phyloP scores from a whole-genome alignment of 2,797 vertebrate genomes.

The Choloepus didactylus region DNA sequence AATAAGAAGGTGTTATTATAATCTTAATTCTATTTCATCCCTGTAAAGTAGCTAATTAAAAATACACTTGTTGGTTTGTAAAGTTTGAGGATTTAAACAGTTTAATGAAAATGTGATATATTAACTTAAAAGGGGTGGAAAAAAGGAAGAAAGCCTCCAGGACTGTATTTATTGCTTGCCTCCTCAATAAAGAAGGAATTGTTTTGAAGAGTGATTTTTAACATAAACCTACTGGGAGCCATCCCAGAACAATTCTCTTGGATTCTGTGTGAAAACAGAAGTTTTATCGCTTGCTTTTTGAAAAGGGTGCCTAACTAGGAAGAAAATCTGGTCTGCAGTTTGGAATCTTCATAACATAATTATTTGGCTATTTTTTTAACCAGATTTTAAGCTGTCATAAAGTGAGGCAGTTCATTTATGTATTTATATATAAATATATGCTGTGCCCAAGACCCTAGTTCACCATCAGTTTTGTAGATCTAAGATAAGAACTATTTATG shows the following conservation, averaged over 20 bases:
- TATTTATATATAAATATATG: not conserved
- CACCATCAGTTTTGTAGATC: not conserved
- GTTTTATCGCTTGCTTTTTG: constrained; percentile 55
- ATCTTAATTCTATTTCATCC: not conserved
- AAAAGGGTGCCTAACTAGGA: not conserved
- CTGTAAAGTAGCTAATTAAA: not conserved
- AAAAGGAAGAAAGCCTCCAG: not conserved
- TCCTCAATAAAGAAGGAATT: constrained; percentile 47
- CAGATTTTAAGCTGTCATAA: not conserved
- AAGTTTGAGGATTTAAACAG: not conserved
- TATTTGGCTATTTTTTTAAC: not conserved
- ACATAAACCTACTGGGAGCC: constrained; percentile 25
- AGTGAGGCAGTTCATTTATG: not conserved
- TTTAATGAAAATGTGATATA: constrained; percentile 24
- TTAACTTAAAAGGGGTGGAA: not conserved
- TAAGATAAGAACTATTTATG: not conserved
- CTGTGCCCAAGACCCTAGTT: not conserved
- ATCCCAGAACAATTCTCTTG: not conserved
- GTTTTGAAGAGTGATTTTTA: constrained; percentile 56
- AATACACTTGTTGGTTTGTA: not conserved
- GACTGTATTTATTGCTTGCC: constrained; percentile 13
- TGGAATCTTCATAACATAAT: not conserved
- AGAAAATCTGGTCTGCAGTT: not conserved
- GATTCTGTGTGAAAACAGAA: constrained; percentile 52
- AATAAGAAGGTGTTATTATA: not conserved